Evolutionary conservation across 2,888 invertebrate species (phyloP), one percentile per base, ranked within the genome.

Genomic region (Xiphydria camelus): DNA sequence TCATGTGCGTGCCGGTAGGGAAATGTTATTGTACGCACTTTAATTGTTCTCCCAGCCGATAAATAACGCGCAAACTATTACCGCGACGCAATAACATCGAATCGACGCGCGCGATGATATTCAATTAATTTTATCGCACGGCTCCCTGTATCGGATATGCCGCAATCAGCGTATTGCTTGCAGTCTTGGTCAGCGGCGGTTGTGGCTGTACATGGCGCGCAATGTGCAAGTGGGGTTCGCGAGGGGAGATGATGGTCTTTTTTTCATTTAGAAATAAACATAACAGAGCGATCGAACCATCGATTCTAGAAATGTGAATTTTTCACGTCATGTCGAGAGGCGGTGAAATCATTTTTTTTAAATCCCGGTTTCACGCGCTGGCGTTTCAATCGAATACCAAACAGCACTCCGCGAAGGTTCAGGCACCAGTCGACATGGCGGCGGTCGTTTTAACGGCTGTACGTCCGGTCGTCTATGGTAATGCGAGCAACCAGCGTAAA

Each of bases 21-120:
- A 29, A 29, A 29, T 14, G 29, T 34, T 34, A 34, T 15, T 34
- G 34, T 18, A 37, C 41, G 47, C 44, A 51, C 53, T 49, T 50
- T 48, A 55, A 48, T 51, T 53, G 41, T 51, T 53, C 47, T 45
- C 38, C 36, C 50, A 41, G 35, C 33, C 49, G 45, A 52, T 53
- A 51, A 56, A 52, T 50, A 49, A 45, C 46, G 21, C 41, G 21
- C 29, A 41, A 51, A 41, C 41, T 43, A 36, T 38, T 41, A 32
- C 42, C 34, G 23, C 32, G 33, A 29, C 25, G 21, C 29, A 29
- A 10, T 15, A 48, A n/a, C n/a, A n/a, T n/a, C n/a, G n/a, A n/a
- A n/a, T n/a, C 35, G 26, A 45, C 39, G 33, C 33, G 14, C 34
- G 25, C 21, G 42, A 47, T 47, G 47, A 41, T 51, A 45, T 45